Evolutionary conservation across 2,888 invertebrate species (phyloP), one percentile per base, ranked within the genome.

Genomic region (Eubasilissa splendida): DNA sequence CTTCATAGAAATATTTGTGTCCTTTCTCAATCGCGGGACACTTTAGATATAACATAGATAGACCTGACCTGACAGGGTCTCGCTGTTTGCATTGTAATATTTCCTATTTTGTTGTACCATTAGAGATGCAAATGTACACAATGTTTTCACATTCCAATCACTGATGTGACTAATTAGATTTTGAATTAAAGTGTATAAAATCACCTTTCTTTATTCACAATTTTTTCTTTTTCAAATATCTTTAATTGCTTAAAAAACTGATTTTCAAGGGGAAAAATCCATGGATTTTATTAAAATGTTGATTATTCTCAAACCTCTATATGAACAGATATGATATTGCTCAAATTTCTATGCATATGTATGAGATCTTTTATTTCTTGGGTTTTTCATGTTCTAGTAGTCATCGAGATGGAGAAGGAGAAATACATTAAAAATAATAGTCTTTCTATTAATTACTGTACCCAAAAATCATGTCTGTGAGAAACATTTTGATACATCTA

Each of bases 401-500:
- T n/a, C n/a, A 58, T 8, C 9, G n/a, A 58, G 4, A 58, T 58
- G n/a, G n/a, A 58, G 58, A 10, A 58, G n/a, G n/a, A 58, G 58
- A 10, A 58, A 58, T 9, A 58, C 4, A n/a, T n/a, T 22, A 22
- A 11, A 65, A 10, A 11, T 65, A 65, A 65, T 73, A 58, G 31
- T 56, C 71, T 58, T 65, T 73, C 31, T 73, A 73, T 73, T 33
- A 73, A 56, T 73, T 73, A 73, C 71, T 73, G 54, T 76, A 76
- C 33, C 53, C 53, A 66, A 76, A 76, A 66, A 65, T 22, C 52
- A 76, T 66, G 76, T 53, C 76, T 65, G 65, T 76, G 54, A 56
- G 66, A 79, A 79, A 76, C 76, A 75, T 80, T 80, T 80, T 77
- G 73, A 80, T 74, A 78, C 81, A 77, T 81, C 74, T 88, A 89